phyloP scores from a whole-genome alignment of 1,140 invertebrate species.

The Plutomurus gul region DNA sequence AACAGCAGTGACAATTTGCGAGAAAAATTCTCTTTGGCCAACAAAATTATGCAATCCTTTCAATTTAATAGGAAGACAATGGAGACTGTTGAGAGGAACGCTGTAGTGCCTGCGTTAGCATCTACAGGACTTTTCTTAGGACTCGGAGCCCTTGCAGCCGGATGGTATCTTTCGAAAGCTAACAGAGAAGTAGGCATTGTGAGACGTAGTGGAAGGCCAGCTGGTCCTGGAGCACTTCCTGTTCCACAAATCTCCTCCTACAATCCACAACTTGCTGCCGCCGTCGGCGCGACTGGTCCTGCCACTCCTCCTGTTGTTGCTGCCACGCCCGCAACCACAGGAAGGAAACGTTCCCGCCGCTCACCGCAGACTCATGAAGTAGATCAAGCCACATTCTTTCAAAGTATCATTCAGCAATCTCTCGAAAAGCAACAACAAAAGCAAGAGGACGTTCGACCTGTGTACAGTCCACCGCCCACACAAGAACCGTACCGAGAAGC shows the following conservation, averaged over 20 bases:
- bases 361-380: conserved; percentile 36
- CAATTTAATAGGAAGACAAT: conserved; percentile 56
- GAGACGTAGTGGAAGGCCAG: conserved; percentile 56
- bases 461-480: background rate
- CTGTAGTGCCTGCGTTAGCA: conserved; percentile 61
- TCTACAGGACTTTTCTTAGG: conserved; percentile 78
- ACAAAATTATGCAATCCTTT: conserved; percentile 48
- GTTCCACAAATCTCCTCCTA: background rate
- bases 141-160: conserved; percentile 75
- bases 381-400: conserved; percentile 53
- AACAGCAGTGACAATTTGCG: background rate
- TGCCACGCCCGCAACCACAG: background rate
- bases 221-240: conserved; percentile 52
- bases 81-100: conserved; percentile 71
- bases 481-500: background rate
- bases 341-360: conserved; percentile 30
- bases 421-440: conserved; percentile 51
- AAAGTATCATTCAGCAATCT: conserved; percentile 52
- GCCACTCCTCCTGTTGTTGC: background rate
- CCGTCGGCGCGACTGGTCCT: background rate
- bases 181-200: conserved; percentile 55
- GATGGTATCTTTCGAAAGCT: conserved; percentile 66
- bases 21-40: background rate
- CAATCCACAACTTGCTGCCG: background rate
- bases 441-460: conserved; percentile 29